Percentiles rank a stretch among this genome's conserved stretches.
Evolutionary conservation across 2,888 invertebrate genomes (phyloP).

Genomic region (Steromphala cineraria): DNA sequence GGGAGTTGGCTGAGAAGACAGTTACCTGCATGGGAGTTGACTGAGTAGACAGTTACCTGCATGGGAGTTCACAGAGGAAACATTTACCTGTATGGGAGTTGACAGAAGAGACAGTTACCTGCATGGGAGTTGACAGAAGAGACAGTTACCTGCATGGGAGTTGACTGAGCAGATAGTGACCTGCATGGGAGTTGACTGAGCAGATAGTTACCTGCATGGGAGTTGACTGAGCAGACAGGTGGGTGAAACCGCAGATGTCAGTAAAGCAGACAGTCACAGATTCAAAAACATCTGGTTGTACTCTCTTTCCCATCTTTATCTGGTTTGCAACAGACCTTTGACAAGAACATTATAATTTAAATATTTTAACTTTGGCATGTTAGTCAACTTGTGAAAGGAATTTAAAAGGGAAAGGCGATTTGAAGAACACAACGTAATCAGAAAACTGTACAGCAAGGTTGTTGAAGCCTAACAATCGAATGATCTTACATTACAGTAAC

Average conservation of each 20-base stretch:
- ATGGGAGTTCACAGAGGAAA: too few species aligned
- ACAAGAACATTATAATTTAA: neutral
- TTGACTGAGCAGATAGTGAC: neutral
- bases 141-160: neutral
- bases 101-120: too few species aligned
- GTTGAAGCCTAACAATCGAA: too few species aligned
- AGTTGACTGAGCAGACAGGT: constrained; percentile 41
- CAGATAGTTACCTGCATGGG: constrained; percentile 37
- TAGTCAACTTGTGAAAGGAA: neutral
- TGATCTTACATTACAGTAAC: too few species aligned
- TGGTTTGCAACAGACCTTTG: constrained; percentile 83
- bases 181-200: neutral
- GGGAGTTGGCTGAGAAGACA: too few species aligned
- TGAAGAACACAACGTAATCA: too few species aligned
- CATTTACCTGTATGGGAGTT: too few species aligned
- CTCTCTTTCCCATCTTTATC: constrained; percentile 89
- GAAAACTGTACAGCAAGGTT: too few species aligned
- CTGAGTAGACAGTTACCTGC: too few species aligned
- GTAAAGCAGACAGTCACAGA: constrained; percentile 94
- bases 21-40: too few species aligned
- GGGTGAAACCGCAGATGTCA: constrained; percentile 79
- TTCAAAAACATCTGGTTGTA: constrained; percentile 91
- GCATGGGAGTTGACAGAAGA: too few species aligned
- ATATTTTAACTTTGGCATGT: neutral
- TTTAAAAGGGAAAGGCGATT: too few species aligned